These are phyloP conservation scores for Phoeniculus purpureus DNA, from an alignment of 2,797 vertebrate species.

Conservation along the genomic window DNA sequence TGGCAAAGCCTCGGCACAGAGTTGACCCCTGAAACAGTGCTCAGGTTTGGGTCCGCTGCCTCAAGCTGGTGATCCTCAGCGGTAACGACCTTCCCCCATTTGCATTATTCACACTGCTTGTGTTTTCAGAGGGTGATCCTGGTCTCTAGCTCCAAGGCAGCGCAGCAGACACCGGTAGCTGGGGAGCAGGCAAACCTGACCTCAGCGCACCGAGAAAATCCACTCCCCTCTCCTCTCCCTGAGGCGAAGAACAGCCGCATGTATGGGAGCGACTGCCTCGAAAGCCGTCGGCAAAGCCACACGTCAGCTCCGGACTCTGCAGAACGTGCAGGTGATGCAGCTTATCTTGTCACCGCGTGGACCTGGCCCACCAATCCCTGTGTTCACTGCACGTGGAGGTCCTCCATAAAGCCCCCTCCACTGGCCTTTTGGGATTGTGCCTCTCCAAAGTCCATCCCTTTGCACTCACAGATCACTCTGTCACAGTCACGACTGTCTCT, in stretches of 20 bases:
- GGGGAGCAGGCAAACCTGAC: background rate
- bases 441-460: background rate
- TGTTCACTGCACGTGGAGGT: background rate
- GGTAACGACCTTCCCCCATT: background rate
- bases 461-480: background rate
- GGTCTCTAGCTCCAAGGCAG: background rate
- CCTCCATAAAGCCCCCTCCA: background rate
- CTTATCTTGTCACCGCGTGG: background rate
- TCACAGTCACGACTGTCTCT: background rate
- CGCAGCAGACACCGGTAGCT: no score
- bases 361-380: no score
- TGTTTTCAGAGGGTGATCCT: background rate
- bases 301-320: background rate
- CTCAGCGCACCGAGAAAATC: conserved; percentile 1
- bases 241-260: background rate
- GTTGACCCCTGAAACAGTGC: background rate
- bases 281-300: background rate
- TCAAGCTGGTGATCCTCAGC: background rate
- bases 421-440: background rate
- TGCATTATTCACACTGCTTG: background rate
- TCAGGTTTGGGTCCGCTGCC: background rate
- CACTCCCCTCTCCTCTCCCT: background rate
- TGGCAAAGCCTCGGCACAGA: background rate
- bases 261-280: background rate
- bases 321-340: background rate